Evolutionary conservation across 1,140 invertebrate genomes (phyloP).

Genomic region (Trachymyrmex cornetzi): DNA sequence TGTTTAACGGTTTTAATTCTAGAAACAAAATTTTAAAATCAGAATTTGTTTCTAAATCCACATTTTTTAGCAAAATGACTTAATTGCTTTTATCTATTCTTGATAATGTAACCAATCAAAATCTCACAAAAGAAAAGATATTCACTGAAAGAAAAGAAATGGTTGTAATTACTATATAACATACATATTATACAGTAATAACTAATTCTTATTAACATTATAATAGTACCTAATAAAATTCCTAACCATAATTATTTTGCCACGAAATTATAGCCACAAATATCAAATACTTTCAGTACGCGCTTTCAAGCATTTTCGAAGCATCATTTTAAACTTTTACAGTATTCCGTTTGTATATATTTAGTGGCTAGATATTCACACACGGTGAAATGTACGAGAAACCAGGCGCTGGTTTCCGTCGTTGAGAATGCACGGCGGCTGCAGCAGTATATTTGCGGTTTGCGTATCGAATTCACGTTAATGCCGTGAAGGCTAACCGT

Average conservation of each 20-base stretch:
- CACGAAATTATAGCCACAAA: too few relatives aligned
- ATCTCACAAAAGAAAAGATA: too few relatives aligned
- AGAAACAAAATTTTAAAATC: neutral
- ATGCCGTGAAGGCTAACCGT: slow-evolving; percentile 61
- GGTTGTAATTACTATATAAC: too few relatives aligned
- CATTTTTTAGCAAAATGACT: neutral
- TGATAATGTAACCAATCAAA: neutral
- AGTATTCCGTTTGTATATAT: neutral
- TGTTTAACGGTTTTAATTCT: neutral
- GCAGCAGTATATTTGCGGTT: slow-evolving; percentile 62
- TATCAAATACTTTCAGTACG: too few relatives aligned
- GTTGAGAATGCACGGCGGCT: slow-evolving; percentile 10
- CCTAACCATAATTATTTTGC: too few relatives aligned
- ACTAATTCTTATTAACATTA: neutral
- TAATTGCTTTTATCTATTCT: neutral
- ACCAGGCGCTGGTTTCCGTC: slow-evolving; percentile 53
- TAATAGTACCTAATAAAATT: too few relatives aligned
- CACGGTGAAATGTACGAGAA: slow-evolving; percentile 27
- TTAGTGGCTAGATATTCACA: slow-evolving; percentile 13
- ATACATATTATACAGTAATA: too few relatives aligned
- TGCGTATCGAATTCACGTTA: slow-evolving; percentile 72
- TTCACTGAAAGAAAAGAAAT: too few relatives aligned
- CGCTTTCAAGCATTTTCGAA: neutral
- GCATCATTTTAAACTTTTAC: neutral
- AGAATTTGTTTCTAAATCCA: neutral